Conservation (phyloP, 2,888 invertebrate species). For the Meteorus cinctellus region DNA sequence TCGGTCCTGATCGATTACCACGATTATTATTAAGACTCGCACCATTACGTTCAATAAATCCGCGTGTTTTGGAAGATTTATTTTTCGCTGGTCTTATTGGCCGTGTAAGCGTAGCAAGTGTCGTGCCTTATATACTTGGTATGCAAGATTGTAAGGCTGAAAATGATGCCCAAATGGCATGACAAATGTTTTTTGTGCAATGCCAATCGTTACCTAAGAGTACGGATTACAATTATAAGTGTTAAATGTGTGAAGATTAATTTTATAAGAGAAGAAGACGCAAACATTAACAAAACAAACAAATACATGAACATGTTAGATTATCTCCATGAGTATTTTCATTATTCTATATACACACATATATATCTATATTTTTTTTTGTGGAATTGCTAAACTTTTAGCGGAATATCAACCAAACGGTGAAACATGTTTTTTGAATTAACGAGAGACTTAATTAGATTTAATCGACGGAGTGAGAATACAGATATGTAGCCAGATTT, state of each 20-base stretch:
- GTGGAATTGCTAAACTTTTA: background rate
- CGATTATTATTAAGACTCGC: slow-evolving; percentile 82
- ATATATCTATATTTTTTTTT: background rate
- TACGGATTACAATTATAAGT: slow-evolving; percentile 34
- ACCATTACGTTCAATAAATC: slow-evolving; percentile 82
- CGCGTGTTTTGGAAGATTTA: slow-evolving; percentile 88
- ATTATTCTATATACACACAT: background rate
- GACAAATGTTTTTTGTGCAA: slow-evolving; percentile 61
- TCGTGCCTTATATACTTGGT: slow-evolving; percentile 92
- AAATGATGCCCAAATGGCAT: slow-evolving; percentile 70
- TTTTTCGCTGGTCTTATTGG: slow-evolving; percentile 95
- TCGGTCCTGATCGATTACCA: slow-evolving; percentile 76
- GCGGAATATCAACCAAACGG: background rate
- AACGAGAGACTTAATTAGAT: slow-evolving; percentile 27
- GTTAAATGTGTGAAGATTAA: slow-evolving; percentile 30
- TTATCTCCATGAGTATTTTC: slow-evolving; percentile 22
- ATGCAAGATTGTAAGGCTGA: slow-evolving; percentile 72
- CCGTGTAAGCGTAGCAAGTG: slow-evolving; percentile 94
- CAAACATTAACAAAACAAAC: background rate
- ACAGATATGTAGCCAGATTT: background rate
- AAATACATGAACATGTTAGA: background rate
- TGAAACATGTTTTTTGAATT: background rate
- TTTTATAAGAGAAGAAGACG: slow-evolving; percentile 21
- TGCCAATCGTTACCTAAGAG: slow-evolving; percentile 52
- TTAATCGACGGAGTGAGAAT: background rate